Conservation (phyloP, 2,113 vertebrate genomes). For the Erpornis zantholeuca region DNA sequence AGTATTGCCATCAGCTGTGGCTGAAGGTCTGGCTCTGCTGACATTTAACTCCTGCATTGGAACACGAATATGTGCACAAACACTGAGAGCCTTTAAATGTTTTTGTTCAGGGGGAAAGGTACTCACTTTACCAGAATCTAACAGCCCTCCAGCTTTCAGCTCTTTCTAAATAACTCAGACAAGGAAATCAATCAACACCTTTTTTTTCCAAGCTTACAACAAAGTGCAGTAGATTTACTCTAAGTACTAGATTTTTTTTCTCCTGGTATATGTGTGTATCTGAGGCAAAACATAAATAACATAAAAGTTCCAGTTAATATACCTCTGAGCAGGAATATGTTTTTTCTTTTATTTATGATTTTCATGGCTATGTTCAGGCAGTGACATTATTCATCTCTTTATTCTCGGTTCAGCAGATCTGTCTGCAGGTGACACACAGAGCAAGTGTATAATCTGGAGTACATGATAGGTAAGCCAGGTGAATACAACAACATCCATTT, state of each 20-base stretch:
- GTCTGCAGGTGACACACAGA: neutral
- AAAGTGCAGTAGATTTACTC: conserved; percentile 32
- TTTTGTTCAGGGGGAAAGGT: conserved; percentile 29
- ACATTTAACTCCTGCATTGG: neutral
- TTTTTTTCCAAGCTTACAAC: neutral
- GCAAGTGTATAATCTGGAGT: neutral
- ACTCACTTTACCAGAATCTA: conserved; percentile 34
- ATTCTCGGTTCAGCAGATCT: conserved; percentile 36
- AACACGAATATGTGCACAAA: neutral
- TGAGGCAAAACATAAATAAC: conserved; percentile 58
- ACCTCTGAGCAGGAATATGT: neutral
- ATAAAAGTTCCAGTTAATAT: conserved; percentile 29
- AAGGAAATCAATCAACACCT: conserved; percentile 32
- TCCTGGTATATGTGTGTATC: neutral
- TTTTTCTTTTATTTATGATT: conserved; percentile 32
- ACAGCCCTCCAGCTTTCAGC: neutral
- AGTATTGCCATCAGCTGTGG: neutral
- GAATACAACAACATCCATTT: neutral
- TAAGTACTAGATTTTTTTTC: neutral
- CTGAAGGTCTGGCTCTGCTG: conserved; percentile 1
- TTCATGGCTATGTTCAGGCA: neutral
- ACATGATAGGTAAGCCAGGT: neutral
- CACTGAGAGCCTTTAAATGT: neutral
- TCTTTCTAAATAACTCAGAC: conserved; percentile 30
- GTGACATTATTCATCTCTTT: neutral